Conservation (phyloP, 1,140 invertebrate species). For the Drosophila sp. region DNA sequence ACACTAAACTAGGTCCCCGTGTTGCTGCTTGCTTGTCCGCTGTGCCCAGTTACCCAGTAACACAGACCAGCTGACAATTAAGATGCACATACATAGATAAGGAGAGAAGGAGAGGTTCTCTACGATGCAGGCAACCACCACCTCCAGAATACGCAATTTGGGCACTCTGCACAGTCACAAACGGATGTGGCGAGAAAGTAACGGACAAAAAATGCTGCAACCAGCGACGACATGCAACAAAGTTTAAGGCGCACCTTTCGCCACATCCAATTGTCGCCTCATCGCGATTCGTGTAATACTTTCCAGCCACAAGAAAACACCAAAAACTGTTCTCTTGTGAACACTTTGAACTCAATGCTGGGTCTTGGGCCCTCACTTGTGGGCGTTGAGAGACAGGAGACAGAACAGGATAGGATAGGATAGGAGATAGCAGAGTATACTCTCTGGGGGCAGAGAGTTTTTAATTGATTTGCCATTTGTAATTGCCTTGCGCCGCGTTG, state of each 20-base stretch:
- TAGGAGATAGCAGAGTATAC: slow-evolving; percentile 14
- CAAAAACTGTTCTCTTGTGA: slow-evolving; percentile 48
- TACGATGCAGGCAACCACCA: slow-evolving; percentile 39
- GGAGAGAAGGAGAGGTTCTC: slow-evolving; percentile 6
- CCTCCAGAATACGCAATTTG: slow-evolving; percentile 70
- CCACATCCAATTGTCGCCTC: slow-evolving; percentile 72
- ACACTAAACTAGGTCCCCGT: slow-evolving; percentile 64
- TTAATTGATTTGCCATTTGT: slow-evolving; percentile 72
- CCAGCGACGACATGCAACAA: slow-evolving; percentile 45
- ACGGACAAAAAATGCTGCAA: slow-evolving; percentile 50
- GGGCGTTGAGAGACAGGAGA: slow-evolving; percentile 51
- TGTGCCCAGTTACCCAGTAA: slow-evolving; percentile 78
- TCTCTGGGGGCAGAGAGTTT: slow-evolving; percentile 32
- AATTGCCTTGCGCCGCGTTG: slow-evolving; percentile 46
- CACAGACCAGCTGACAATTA: slow-evolving; percentile 76
- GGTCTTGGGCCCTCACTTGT: slow-evolving; percentile 46
- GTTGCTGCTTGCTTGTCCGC: slow-evolving; percentile 21
- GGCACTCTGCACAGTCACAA: slow-evolving; percentile 66
- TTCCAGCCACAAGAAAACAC: slow-evolving; percentile 28
- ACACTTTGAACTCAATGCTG: slow-evolving; percentile 68
- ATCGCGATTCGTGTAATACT: slow-evolving; percentile 67
- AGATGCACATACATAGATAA: slow-evolving; percentile 78
- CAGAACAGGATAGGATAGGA: background rate
- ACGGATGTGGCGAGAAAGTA: slow-evolving; percentile 77
- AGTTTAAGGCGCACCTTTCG: slow-evolving; percentile 72